These are phyloP conservation scores for Girardia tigrina DNA, from an alignment of 2,888 invertebrate genomes.

Conservation along the genomic window DNA sequence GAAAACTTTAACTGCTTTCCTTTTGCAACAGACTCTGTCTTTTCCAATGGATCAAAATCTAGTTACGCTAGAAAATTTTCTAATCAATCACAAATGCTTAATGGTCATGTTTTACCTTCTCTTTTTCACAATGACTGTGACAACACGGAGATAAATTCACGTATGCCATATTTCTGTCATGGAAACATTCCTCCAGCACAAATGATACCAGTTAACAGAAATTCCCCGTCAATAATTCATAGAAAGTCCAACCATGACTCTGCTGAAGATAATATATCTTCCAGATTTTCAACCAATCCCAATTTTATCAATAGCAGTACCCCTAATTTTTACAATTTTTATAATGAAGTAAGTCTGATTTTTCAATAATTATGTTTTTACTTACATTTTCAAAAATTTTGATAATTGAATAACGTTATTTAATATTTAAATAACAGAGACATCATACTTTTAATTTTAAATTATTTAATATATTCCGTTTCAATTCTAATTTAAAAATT, in stretches of 20 bases:
- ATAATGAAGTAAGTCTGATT: constrained; percentile 23
- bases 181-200: neutral
- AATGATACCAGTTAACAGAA: neutral
- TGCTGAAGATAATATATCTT: neutral
- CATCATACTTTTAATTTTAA: no score
- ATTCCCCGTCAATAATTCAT: neutral
- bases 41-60: neutral
- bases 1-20: constrained; percentile 4
- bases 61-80: neutral
- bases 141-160: neutral
- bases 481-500: no score
- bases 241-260: neutral
- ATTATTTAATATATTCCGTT: no score
- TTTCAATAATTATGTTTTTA: no score
- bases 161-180: neutral
- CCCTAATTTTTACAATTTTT: neutral
- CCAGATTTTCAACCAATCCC: neutral
- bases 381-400: no score
- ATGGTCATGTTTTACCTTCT: neutral
- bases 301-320: neutral
- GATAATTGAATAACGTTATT: no score
- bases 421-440: no score
- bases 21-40: neutral
- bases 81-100: neutral
- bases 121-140: constrained; percentile 1